Conservation (phyloP, 1,140 invertebrate species). For the Asobara japonica region DNA sequence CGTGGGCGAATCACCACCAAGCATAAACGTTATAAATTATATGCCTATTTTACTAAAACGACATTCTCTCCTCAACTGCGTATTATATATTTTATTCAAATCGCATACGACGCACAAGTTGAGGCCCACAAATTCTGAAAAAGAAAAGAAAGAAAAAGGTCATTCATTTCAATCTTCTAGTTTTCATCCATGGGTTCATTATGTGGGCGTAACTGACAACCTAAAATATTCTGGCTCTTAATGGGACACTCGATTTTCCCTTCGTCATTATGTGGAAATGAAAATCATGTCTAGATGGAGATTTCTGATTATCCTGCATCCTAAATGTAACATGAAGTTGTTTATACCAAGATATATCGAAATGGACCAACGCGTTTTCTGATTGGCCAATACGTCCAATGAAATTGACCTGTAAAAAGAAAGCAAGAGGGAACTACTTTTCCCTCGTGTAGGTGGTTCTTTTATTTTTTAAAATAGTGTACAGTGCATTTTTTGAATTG, state of each 20-base stretch:
- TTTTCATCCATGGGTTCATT: background rate
- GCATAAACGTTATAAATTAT: conserved; percentile 51
- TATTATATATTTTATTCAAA: conserved; percentile 1
- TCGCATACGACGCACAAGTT: background rate
- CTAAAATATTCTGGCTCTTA: background rate
- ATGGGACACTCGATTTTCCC: background rate
- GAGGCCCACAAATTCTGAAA: background rate
- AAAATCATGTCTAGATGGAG: too few relatives aligned
- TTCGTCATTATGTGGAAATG: background rate
- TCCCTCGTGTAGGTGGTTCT: too few relatives aligned
- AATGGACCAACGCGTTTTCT: too few relatives aligned
- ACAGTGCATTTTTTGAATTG: too few relatives aligned
- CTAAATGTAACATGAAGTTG: too few relatives aligned
- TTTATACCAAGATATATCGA: too few relatives aligned
- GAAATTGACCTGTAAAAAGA: too few relatives aligned
- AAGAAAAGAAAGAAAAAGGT: background rate
- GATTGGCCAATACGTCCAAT: too few relatives aligned
- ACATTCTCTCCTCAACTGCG: conserved; percentile 24
- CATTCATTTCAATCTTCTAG: background rate
- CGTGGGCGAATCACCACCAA: conserved; percentile 48
- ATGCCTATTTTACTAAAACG: conserved; percentile 43
- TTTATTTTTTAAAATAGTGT: too few relatives aligned
- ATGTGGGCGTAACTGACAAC: background rate
- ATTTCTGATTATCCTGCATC: too few relatives aligned
- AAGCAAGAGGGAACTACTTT: too few relatives aligned